A percentile compares a stretch with the other conserved stretches of the same genome.
These are phyloP conservation scores for Sprattus sprattus DNA, from an alignment of 2,113 vertebrate species.

Conservation along the genomic window DNA sequence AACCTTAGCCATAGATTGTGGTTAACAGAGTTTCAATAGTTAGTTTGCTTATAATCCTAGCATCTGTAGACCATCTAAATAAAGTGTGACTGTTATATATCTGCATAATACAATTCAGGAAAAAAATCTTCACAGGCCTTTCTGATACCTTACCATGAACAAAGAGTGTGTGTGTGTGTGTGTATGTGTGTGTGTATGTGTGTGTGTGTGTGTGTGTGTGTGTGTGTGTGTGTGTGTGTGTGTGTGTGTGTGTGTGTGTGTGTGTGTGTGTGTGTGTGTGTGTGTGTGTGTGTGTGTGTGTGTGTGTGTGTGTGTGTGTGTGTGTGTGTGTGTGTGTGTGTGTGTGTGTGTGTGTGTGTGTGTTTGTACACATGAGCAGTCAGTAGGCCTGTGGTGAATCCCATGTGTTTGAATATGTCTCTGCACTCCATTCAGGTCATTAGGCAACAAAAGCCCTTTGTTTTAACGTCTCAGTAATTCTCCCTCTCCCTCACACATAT, in stretches of 20 bases:
- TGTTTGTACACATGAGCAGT: slow-evolving; percentile 30
- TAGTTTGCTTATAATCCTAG: no score
- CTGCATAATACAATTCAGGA: no score
- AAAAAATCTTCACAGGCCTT: no score
- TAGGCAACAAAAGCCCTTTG: slow-evolving; percentile 46
- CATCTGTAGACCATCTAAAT: no score
- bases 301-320: slow-evolving; percentile 20
- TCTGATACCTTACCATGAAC: no score
- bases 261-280: slow-evolving; percentile 25
- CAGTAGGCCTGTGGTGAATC: slow-evolving; percentile 2
- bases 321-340: slow-evolving; percentile 27
- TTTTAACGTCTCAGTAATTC: slow-evolving; percentile 30
- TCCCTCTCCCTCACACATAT: not conserved
- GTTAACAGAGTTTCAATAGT: no score
- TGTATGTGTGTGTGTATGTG: slow-evolving; percentile 26
- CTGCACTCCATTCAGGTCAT: slow-evolving; percentile 34
- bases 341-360: not conserved
- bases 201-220: slow-evolving; percentile 6
- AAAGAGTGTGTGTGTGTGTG: slow-evolving; percentile 23
- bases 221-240: not conserved
- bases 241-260: slow-evolving; percentile 23
- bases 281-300: not conserved
- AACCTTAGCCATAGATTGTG: no score
- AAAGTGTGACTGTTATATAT: no score
- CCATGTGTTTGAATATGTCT: slow-evolving; percentile 25